A percentile compares a stretch with the other conserved stretches of the same genome.
These are phyloP conservation scores for Harpagus bidentatus DNA, from an alignment of 2,113 vertebrate genomes.

Conservation along the genomic window DNA sequence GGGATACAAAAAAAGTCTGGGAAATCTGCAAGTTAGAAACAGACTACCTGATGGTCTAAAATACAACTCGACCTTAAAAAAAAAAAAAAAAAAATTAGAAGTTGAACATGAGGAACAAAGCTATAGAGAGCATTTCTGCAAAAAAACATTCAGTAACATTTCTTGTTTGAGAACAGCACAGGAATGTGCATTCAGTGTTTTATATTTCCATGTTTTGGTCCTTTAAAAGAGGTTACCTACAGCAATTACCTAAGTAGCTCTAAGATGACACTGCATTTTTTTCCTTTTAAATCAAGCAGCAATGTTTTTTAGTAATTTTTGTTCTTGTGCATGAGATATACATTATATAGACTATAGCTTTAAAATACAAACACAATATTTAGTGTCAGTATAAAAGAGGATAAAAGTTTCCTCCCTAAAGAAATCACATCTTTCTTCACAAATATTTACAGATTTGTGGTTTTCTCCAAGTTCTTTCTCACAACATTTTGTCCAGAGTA, in stretches of 20 bases:
- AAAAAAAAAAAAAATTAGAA: neutral
- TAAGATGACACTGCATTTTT: neutral
- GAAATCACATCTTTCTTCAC: neutral
- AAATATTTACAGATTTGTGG: neutral
- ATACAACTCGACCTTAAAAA: neutral
- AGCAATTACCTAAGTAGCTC: neutral
- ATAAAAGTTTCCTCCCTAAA: neutral
- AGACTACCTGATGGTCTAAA: neutral
- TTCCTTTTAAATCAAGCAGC: neutral
- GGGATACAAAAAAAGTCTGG: neutral
- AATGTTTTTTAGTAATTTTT: neutral
- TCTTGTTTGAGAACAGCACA: neutral
- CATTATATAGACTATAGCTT: neutral
- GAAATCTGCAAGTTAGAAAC: neutral
- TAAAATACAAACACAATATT: neutral
- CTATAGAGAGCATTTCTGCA: neutral
- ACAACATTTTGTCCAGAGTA: neutral
- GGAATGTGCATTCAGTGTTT: neutral
- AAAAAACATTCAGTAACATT: neutral
- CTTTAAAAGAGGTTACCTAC: neutral
- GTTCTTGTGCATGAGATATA: neutral
- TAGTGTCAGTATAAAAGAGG: neutral
- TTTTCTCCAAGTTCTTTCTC: neutral
- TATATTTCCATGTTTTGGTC: neutral
- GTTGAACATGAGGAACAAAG: neutral